Evolutionary conservation across 2,888 invertebrate genomes (phyloP).

Genomic region (Yponomeuta sedellus): DNA sequence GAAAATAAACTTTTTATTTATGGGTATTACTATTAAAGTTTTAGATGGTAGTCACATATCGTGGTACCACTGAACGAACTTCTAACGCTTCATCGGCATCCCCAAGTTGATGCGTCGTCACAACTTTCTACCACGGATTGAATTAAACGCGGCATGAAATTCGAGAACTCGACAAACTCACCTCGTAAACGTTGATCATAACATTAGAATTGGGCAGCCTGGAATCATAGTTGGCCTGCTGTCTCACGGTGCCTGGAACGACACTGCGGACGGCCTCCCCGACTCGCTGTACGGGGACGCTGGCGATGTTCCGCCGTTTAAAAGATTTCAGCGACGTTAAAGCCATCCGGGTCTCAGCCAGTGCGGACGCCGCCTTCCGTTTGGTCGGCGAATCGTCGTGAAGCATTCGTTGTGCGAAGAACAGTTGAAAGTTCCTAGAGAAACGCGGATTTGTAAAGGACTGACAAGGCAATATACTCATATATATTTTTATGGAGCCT

Average conservation of each 20-base stretch:
- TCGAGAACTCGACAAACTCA: constrained; percentile 33
- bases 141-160: too few relatives aligned
- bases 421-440: constrained; percentile 83
- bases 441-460: constrained; percentile 18
- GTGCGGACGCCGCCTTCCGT: constrained; percentile 74
- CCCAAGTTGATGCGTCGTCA: too few relatives aligned
- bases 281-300: constrained; percentile 65
- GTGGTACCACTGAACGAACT: too few relatives aligned
- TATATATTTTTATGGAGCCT: too few relatives aligned
- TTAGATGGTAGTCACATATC: too few relatives aligned
- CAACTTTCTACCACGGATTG: too few relatives aligned
- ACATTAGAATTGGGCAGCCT: constrained; percentile 64
- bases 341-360: constrained; percentile 84
- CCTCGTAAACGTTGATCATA: constrained; percentile 76
- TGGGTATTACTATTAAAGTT: too few relatives aligned
- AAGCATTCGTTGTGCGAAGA: constrained; percentile 81
- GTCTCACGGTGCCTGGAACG: constrained; percentile 73
- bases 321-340: constrained; percentile 84
- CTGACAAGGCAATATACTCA: too few relatives aligned
- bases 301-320: constrained; percentile 73
- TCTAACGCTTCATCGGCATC: too few relatives aligned
- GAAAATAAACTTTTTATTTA: too few relatives aligned
- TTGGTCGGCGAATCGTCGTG: constrained; percentile 78
- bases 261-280: constrained; percentile 74
- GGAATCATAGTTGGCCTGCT: constrained; percentile 53